Evolutionary conservation across 1,140 invertebrate genomes (phyloP).

Genomic region (Medauroidea extradentata): DNA sequence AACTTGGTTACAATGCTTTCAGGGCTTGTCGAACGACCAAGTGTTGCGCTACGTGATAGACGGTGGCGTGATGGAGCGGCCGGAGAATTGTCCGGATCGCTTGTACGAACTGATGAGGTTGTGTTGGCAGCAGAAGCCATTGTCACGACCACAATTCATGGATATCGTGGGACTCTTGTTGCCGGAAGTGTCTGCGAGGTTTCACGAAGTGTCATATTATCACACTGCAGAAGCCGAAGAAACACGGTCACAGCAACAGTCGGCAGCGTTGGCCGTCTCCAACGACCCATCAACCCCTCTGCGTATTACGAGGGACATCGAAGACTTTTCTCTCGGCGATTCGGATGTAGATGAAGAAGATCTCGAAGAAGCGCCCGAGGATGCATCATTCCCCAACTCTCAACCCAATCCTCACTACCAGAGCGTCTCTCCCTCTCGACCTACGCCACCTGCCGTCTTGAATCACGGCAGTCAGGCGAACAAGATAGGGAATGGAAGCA

Average conservation of each 20-base stretch:
- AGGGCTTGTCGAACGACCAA: slow-evolving; percentile 72
- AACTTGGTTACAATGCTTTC: slow-evolving; percentile 5
- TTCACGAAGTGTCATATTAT: slow-evolving; percentile 73
- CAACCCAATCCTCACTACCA: slow-evolving; percentile 10
- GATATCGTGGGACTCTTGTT: slow-evolving; percentile 65
- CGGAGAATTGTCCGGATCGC: slow-evolving; percentile 88
- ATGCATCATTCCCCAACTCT: slow-evolving; percentile 13
- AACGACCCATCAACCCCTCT: slow-evolving; percentile 28
- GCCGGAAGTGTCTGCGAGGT: slow-evolving; percentile 50
- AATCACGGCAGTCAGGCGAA: slow-evolving; percentile 28
- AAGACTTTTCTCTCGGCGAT: slow-evolving; percentile 29
- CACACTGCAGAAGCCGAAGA: slow-evolving; percentile 61
- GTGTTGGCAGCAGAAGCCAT: slow-evolving; percentile 81
- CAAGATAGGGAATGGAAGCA: slow-evolving; percentile 44
- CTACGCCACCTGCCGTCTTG: neutral
- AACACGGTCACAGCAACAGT: slow-evolving; percentile 34
- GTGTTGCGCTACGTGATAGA: slow-evolving; percentile 78
- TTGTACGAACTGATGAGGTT: slow-evolving; percentile 83
- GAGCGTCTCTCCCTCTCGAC: neutral
- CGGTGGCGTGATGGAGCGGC: slow-evolving; percentile 86
- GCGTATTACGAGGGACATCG: slow-evolving; percentile 26
- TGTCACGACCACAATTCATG: slow-evolving; percentile 75
- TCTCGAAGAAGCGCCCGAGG: neutral
- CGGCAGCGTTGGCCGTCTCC: slow-evolving; percentile 23
- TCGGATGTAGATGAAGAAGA: slow-evolving; percentile 8